A percentile compares a stretch with the other conserved stretches of the same genome.
phyloP scores from a whole-genome alignment of 1,140 invertebrate genomes.

The Procambarus clarkii region DNA sequence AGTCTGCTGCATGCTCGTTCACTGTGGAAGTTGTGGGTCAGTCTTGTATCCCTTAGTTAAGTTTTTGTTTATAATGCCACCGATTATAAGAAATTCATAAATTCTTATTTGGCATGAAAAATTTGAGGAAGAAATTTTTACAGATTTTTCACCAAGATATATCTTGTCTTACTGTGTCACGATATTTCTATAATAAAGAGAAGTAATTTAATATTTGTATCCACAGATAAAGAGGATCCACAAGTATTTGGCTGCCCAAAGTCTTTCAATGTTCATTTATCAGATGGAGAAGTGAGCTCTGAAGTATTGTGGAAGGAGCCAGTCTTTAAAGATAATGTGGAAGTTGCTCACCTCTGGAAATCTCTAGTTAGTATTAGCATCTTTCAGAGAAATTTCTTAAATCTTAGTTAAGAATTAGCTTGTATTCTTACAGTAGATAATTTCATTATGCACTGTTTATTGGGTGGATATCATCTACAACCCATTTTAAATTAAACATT shows the following conservation, averaged over 20 bases:
- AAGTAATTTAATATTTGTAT: not conserved
- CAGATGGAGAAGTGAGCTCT: constrained; percentile 78
- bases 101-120: not conserved
- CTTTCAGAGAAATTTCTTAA: no score
- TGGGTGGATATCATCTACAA: no score
- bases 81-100: no score
- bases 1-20: constrained; percentile 80
- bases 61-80: not conserved
- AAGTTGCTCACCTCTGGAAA: constrained; percentile 80
- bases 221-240: constrained; percentile 80
- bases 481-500: no score
- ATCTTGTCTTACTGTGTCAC: not conserved
- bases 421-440: no score
- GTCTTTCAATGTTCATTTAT: constrained; percentile 80
- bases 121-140: not conserved
- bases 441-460: no score
- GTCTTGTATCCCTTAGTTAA: constrained; percentile 33
- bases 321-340: constrained; percentile 81
- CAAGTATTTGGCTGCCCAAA: constrained; percentile 80
- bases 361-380: constrained; percentile 78
- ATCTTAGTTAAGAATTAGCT: not conserved
- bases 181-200: not conserved
- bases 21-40: constrained; percentile 81
- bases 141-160: not conserved
- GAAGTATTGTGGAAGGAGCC: constrained; percentile 84